Percentiles rank a stretch among this genome's conserved stretches.
Conservation (phyloP, 23 tunicate genomes). For the Trididemnum nubilum region DNA sequence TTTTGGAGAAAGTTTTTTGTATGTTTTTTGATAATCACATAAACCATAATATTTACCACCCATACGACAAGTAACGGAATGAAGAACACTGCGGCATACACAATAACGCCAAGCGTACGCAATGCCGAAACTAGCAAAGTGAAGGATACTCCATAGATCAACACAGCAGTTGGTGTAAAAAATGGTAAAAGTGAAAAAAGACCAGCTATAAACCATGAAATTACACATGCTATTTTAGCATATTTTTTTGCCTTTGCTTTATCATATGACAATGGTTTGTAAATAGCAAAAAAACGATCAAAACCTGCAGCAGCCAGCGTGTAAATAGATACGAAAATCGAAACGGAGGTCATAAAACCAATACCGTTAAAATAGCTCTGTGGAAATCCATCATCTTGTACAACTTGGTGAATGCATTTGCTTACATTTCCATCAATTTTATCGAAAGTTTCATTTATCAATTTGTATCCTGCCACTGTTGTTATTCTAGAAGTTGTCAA, state of each 20-base stretch:
- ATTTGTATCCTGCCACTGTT: slow-evolving; percentile 24
- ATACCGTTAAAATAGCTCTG: slow-evolving; percentile 23
- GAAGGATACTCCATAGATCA: slow-evolving; percentile 41
- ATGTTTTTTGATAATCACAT: slow-evolving; percentile 39
- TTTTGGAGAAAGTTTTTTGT: slow-evolving; percentile 8
- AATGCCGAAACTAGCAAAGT: slow-evolving; percentile 30
- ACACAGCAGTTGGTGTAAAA: slow-evolving; percentile 24
- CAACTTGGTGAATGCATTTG: slow-evolving; percentile 4
- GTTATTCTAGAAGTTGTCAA: not conserved
- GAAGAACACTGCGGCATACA: slow-evolving; percentile 42
- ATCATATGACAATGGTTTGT: slow-evolving; percentile 53
- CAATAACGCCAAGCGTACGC: slow-evolving; percentile 11
- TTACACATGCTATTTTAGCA: slow-evolving; percentile 33
- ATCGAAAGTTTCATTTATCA: slow-evolving; percentile 2
- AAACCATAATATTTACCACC: slow-evolving; percentile 49
- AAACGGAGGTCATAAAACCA: slow-evolving; percentile 65
- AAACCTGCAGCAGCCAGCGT: slow-evolving; percentile 72
- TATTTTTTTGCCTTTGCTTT: slow-evolving; percentile 55
- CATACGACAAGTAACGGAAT: slow-evolving; percentile 69
- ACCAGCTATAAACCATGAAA: slow-evolving; percentile 47
- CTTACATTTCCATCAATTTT: not conserved
- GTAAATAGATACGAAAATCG: slow-evolving; percentile 66
- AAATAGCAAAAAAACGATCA: slow-evolving; percentile 71
- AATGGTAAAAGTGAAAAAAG: slow-evolving; percentile 53
- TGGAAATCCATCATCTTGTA: slow-evolving; percentile 9